Conservation (phyloP, 2,113 vertebrate species). For the Kryptolebias marmoratus region DNA sequence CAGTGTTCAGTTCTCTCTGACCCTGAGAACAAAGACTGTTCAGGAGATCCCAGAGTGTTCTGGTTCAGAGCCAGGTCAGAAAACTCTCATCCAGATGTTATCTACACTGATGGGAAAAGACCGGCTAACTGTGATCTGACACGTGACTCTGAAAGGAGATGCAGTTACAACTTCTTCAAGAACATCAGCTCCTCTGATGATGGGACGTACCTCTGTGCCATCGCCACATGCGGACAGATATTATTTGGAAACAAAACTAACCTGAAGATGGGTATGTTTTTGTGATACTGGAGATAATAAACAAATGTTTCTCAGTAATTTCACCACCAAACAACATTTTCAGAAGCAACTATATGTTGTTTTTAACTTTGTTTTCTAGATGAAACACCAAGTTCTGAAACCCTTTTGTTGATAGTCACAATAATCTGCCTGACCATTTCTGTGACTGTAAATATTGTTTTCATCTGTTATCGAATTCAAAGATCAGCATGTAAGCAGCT, state of each 20-base stretch:
- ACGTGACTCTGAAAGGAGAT: not conserved
- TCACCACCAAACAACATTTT: not conserved
- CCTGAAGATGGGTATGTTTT: not conserved
- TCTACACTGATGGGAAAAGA: conserved; percentile 18
- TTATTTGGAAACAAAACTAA: conserved; percentile 27
- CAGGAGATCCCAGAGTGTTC: conserved; percentile 18
- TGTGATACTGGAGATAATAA: not conserved
- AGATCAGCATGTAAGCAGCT: not conserved
- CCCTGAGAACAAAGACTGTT: conserved; percentile 4
- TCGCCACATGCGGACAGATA: conserved; percentile 33
- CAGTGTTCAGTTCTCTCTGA: conserved; percentile 44
- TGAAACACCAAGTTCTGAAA: not conserved
- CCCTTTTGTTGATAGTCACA: not conserved
- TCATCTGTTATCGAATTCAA: not conserved
- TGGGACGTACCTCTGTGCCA: conserved; percentile 45
- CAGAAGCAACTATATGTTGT: not conserved
- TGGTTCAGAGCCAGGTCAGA: conserved; percentile 37
- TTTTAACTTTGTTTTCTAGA: fast-evolving
- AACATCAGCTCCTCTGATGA: conserved; percentile 25
- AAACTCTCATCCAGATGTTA: conserved; percentile 1
- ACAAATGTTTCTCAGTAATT: not conserved
- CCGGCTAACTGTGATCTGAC: not conserved
- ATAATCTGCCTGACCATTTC: not conserved
- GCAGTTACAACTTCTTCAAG: conserved; percentile 22
- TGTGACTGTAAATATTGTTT: conserved; percentile 13